Percentiles rank a stretch among this genome's conserved stretches.
Conservation (phyloP, 2,888 invertebrate species). For the Automeris io region DNA sequence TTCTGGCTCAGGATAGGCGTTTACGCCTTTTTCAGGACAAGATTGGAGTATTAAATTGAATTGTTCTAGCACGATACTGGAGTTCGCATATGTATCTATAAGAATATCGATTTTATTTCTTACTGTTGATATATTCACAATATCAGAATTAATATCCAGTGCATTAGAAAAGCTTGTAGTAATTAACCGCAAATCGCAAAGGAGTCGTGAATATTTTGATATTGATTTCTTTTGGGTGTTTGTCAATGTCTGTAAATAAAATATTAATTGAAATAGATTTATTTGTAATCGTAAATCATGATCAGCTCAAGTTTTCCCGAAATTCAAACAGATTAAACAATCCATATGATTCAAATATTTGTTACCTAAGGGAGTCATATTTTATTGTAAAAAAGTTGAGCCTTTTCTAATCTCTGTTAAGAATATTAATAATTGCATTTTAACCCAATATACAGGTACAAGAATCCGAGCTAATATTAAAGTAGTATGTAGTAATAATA, state of each 20-base stretch:
- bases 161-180: constrained; percentile 53
- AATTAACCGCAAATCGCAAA: constrained; percentile 75
- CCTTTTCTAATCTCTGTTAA: no score
- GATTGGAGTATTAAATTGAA: constrained; percentile 80
- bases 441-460: no score
- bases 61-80: constrained; percentile 80
- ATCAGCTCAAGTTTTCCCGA: no score
- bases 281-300: no score
- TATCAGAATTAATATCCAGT: constrained; percentile 39
- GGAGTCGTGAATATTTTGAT: constrained; percentile 72
- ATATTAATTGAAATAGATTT: no score
- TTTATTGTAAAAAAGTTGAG: no score
- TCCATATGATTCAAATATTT: no score
- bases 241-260: constrained; percentile 74
- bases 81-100: constrained; percentile 65
- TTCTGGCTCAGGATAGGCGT: constrained; percentile 38
- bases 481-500: no score
- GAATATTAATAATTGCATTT: no score
- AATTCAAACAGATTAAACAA: no score
- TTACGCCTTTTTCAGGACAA: constrained; percentile 43
- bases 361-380: no score
- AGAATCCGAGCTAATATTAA: no score
- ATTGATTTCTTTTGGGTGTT: constrained; percentile 81
- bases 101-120: constrained; percentile 52
- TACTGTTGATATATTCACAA: constrained; percentile 46